These are phyloP conservation scores for Panopea generosa DNA, from an alignment of 2,888 invertebrate genomes.

Conservation along the genomic window DNA sequence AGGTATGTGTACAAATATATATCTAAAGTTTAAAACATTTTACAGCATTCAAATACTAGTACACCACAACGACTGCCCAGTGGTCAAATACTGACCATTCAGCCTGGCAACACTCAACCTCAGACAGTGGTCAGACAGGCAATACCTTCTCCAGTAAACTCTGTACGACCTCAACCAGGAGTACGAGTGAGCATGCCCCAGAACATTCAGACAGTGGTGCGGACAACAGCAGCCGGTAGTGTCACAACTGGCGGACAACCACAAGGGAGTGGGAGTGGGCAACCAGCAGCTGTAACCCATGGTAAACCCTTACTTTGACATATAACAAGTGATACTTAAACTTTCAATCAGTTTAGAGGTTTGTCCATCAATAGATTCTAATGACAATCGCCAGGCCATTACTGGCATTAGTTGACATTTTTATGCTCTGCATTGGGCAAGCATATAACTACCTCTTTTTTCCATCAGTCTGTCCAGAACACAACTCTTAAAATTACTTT, in stretches of 20 bases:
- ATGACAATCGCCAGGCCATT: no score
- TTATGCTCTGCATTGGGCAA: no score
- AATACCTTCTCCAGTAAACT: constrained; percentile 63
- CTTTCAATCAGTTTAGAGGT: no score
- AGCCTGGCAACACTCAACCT: constrained; percentile 65
- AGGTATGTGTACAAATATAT: no score
- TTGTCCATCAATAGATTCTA: no score
- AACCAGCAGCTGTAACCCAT: constrained; percentile 37
- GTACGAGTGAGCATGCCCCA: constrained; percentile 51
- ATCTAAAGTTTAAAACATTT: no score
- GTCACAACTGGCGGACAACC: constrained; percentile 42
- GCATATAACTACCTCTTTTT: no score
- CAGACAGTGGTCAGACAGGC: constrained; percentile 66
- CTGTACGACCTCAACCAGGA: constrained; percentile 57
- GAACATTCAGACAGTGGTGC: constrained; percentile 49
- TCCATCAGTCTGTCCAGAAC: no score
- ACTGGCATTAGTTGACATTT: no score
- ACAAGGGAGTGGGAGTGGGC: constrained; percentile 33
- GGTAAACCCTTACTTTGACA: constrained; percentile 24
- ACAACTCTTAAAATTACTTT: no score
- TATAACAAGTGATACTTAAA: no score
- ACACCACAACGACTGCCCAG: constrained; percentile 56
- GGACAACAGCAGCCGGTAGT: constrained; percentile 40
- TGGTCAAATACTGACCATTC: constrained; percentile 75
- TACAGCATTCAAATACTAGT: constrained; percentile 43